Evolutionary conservation across 2,888 invertebrate genomes (phyloP).

Genomic region (Drosophila kuntzei): DNA sequence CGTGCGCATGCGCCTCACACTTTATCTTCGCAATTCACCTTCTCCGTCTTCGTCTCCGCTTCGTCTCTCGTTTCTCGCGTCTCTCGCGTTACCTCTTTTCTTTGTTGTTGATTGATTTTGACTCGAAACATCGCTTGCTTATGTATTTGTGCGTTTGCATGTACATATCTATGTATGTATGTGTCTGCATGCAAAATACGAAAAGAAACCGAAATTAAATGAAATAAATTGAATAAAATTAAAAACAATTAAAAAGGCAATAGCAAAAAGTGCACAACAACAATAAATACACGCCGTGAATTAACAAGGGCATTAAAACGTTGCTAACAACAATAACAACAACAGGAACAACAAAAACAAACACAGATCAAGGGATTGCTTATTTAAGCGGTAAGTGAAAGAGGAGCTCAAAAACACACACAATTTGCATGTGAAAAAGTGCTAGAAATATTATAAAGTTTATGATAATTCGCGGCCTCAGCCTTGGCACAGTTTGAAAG

Average conservation of each 20-base stretch:
- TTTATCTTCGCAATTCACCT: conserved; percentile 58
- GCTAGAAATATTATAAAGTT: conserved; percentile 23
- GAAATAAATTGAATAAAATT: conserved; percentile 36
- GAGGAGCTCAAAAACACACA: conserved; percentile 8
- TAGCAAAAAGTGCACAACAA: conserved; percentile 40
- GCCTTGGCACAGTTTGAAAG: conserved; percentile 48
- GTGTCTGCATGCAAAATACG: conserved; percentile 33
- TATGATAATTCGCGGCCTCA: conserved; percentile 21
- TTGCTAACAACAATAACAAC: conserved; percentile 26
- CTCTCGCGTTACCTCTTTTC: conserved; percentile 32
- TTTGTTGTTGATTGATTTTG: conserved; percentile 61
- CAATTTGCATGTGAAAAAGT: conserved; percentile 33
- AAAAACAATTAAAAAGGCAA: conserved; percentile 52
- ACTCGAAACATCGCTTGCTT: conserved; percentile 41
- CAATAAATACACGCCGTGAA: conserved; percentile 22
- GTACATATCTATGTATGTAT: conserved; percentile 2
- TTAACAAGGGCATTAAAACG: conserved; percentile 47
- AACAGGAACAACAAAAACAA: conserved; percentile 15
- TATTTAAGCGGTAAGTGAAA: conserved; percentile 66
- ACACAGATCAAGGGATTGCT: conserved; percentile 30
- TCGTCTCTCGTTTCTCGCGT: conserved; percentile 5
- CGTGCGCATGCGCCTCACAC: conserved; percentile 58
- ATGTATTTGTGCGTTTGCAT: conserved; percentile 28
- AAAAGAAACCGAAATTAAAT: conserved; percentile 39
- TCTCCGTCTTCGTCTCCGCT: conserved; percentile 17